Percentiles rank a stretch among this genome's conserved stretches.
These are phyloP conservation scores for Charadrius vociferus DNA, from an alignment of 2,113 vertebrate genomes.

Conservation along the genomic window DNA sequence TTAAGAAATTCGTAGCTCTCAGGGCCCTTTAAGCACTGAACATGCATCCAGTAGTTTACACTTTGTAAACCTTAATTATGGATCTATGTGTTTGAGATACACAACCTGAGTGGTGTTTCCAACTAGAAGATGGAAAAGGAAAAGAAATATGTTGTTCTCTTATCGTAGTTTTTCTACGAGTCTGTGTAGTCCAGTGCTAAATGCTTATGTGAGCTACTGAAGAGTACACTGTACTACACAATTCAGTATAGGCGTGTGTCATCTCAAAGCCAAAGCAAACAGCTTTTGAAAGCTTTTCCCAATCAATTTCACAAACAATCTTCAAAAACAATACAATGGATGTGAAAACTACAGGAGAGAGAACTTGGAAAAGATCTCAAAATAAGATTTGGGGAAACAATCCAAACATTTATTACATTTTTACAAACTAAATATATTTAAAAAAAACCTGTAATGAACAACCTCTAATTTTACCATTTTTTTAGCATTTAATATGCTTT, in stretches of 20 bases:
- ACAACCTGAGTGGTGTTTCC: not conserved
- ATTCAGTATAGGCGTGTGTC: not conserved
- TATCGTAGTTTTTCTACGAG: not conserved
- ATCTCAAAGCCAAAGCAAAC: not conserved
- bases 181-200: not conserved
- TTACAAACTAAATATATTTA: not conserved
- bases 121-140: not conserved
- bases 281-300: not conserved
- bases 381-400: not conserved
- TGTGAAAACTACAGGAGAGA: not conserved
- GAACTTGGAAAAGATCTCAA: not conserved
- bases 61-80: not conserved
- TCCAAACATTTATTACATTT: not conserved
- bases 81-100: not conserved
- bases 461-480: not conserved
- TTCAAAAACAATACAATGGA: not conserved
- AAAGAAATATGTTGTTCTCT: not conserved
- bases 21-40: not conserved
- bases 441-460: not conserved
- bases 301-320: not conserved
- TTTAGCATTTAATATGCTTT: accelerated
- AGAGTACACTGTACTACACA: not conserved
- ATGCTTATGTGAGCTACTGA: not conserved
- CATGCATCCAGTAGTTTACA: not conserved
- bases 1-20: not conserved